Evolutionary conservation across 2,888 invertebrate genomes (phyloP).

Genomic region (Philereme transversata): DNA sequence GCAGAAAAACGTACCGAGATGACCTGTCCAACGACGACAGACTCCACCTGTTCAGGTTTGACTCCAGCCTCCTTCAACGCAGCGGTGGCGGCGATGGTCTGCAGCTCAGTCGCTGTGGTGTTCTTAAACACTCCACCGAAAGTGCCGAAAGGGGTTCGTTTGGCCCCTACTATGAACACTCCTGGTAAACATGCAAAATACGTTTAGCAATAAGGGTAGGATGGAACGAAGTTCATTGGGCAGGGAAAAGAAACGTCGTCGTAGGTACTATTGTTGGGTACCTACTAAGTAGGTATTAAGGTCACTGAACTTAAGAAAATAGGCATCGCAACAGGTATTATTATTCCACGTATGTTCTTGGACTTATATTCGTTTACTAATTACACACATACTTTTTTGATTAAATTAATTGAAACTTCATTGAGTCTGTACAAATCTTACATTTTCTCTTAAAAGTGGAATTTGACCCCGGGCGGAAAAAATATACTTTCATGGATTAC

Average conservation of each 20-base stretch:
- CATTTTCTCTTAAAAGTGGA: constrained; percentile 41
- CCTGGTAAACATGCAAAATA: constrained; percentile 76
- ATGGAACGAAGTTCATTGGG: too few relatives aligned
- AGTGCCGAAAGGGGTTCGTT: constrained; percentile 98
- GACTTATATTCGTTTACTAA: background rate
- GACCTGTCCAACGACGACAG: constrained; percentile 95
- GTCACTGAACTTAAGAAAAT: background rate
- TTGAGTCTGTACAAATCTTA: background rate
- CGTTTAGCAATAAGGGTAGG: too few relatives aligned
- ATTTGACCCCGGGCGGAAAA: constrained; percentile 47
- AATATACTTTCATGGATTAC: background rate
- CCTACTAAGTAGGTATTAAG: background rate
- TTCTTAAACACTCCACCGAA: constrained; percentile 94
- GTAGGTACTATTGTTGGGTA: background rate
- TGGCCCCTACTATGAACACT: constrained; percentile 96
- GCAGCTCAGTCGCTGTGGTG: constrained; percentile 90
- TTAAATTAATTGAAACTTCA: too few relatives aligned
- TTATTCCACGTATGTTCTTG: background rate
- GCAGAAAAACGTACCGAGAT: constrained; percentile 82
- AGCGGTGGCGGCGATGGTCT: constrained; percentile 91
- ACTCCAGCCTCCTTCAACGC: constrained; percentile 91
- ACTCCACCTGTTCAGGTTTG: constrained; percentile 93
- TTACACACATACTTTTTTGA: too few relatives aligned
- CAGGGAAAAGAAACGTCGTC: too few relatives aligned
- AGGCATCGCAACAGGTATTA: constrained; percentile 1